phyloP scores from a whole-genome alignment of 2,797 vertebrate species.

The Thunnus albacares region DNA sequence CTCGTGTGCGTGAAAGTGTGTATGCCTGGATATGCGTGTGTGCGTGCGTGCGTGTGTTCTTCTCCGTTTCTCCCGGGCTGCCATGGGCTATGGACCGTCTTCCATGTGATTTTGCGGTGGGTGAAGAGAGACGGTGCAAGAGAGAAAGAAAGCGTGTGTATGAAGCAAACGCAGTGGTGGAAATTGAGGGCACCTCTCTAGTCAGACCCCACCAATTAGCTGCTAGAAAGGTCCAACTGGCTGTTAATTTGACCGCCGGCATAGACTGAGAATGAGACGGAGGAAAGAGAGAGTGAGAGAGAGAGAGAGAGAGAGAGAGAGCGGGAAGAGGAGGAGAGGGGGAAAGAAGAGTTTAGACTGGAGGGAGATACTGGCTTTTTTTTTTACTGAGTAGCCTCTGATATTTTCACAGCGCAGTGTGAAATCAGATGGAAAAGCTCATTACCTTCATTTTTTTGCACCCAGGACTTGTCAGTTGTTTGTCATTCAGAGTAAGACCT shows the following conservation, averaged over 20 bases:
- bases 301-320: not conserved
- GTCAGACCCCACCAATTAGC: constrained; percentile 54
- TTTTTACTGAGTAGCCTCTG: not conserved
- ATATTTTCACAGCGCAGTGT: constrained; percentile 19
- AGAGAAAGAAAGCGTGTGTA: constrained; percentile 4
- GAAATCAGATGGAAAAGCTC: constrained; percentile 4
- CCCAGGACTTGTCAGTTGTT: not conserved
- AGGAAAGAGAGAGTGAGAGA: not conserved
- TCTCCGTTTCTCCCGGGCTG: constrained; percentile 9
- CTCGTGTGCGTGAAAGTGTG: constrained; percentile 32
- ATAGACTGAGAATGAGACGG: constrained; percentile 1
- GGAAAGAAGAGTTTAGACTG: not conserved
- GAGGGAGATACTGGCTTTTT: constrained; percentile 1
- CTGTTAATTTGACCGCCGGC: constrained; percentile 43
- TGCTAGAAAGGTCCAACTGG: constrained; percentile 24
- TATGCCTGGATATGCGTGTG: not conserved
- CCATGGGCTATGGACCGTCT: constrained; percentile 27
- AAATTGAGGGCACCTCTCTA: constrained; percentile 56
- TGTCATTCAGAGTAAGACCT: not conserved
- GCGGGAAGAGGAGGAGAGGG: not conserved
- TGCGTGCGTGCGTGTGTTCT: constrained; percentile 20
- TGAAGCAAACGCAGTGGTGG: constrained; percentile 21
- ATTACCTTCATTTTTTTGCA: constrained; percentile 2
- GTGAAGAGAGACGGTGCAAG: not conserved
- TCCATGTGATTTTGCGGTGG: constrained; percentile 29